These are phyloP conservation scores for Drosophila subpulchrella DNA, from an alignment of 1,140 invertebrate species.

Conservation along the genomic window DNA sequence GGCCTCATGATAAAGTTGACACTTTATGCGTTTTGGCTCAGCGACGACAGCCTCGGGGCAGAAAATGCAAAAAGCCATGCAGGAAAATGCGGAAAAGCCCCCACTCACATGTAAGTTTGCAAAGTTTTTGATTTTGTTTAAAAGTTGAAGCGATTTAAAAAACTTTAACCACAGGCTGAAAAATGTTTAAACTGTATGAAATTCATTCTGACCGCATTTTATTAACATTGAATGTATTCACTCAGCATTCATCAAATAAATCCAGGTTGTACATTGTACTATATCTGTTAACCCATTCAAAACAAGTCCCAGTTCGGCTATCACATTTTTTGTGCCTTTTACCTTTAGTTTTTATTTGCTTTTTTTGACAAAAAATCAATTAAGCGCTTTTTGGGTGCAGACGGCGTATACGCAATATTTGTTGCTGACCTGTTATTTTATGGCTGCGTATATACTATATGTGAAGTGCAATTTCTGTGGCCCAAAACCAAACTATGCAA, in stretches of 20 bases:
- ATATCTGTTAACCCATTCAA: conserved; percentile 2
- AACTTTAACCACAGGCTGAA: not conserved
- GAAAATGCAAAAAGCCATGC: conserved; percentile 38
- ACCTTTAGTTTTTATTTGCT: not conserved
- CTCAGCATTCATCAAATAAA: conserved; percentile 9
- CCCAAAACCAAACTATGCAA: conserved; percentile 19
- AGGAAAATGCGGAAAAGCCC: conserved; percentile 11
- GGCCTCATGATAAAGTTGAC: conserved; percentile 64
- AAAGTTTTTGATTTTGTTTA: conserved; percentile 42
- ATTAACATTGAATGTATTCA: not conserved
- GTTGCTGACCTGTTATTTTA: conserved; percentile 23
- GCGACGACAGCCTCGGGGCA: conserved; percentile 33
- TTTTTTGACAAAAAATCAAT: conserved; percentile 34
- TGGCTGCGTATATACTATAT: not conserved
- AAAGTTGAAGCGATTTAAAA: conserved; percentile 3
- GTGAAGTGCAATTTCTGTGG: conserved; percentile 14
- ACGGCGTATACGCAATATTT: conserved; percentile 44
- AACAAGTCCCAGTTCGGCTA: not conserved
- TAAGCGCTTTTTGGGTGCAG: conserved; percentile 4
- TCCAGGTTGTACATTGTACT: not conserved
- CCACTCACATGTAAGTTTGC: conserved; percentile 13
- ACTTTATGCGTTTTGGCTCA: conserved; percentile 61
- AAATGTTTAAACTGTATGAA: not conserved
- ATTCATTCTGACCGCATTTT: conserved; percentile 9
- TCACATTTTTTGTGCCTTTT: not conserved